Conservation (phyloP, 2,888 invertebrate genomes). For the Heliconius erato region DNA sequence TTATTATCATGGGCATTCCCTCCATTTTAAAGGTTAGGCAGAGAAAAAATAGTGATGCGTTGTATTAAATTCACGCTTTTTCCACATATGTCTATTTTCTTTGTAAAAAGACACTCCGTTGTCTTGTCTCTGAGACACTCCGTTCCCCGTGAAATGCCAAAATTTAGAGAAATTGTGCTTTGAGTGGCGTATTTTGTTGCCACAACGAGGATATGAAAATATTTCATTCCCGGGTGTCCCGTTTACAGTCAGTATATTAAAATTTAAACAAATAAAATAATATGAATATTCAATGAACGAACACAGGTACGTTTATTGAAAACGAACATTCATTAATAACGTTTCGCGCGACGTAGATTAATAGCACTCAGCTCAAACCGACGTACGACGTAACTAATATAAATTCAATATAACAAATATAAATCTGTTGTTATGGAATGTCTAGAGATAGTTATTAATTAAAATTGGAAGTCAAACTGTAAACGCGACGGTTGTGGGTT, state of each 20-base stretch:
- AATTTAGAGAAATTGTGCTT: background rate
- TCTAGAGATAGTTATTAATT: background rate
- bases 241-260: too few species aligned
- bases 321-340: constrained; percentile 38
- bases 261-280: background rate
- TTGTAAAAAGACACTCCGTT: too few species aligned
- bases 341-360: constrained; percentile 39
- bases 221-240: too few species aligned
- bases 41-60: background rate
- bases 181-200: background rate
- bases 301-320: constrained; percentile 27
- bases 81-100: background rate
- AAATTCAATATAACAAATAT: constrained; percentile 11
- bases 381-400: constrained; percentile 21
- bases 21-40: background rate
- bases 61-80: background rate
- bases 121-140: background rate
- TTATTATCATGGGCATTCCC: background rate
- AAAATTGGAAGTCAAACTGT: too few species aligned
- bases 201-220: too few species aligned
- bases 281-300: constrained; percentile 29
- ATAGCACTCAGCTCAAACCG: constrained; percentile 31
- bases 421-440: constrained; percentile 12
- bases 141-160: background rate
- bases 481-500: too few species aligned